Evolutionary conservation across 2,888 invertebrate species (phyloP), one percentile per base, ranked within the genome.

Genomic region (Coelinius sp.): DNA sequence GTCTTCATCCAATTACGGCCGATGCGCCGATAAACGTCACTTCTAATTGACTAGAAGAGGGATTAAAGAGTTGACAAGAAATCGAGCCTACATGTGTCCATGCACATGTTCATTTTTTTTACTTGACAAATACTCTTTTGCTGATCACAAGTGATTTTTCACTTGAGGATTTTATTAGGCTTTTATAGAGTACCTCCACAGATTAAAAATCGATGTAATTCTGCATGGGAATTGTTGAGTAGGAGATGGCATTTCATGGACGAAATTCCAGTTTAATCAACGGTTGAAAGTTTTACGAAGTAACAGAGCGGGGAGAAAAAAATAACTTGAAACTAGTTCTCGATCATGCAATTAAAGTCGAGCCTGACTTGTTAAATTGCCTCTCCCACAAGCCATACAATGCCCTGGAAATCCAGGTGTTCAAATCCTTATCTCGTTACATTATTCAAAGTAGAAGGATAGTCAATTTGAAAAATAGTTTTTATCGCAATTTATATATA

Each of bases 1-100:
- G 79, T 80, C 81, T 80, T 81, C 79, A 81, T 81, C 81, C 80
- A 81, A 81, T 81, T 81, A 81, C 74, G 75, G 66, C n/a, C 46
- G 70, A 68, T 78, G 77, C 76, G 70, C 73, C 73, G 75, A 66
- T 74, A 73, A 77, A 79, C 77, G 81, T 81, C 78, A 74, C 73
- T 77, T 79, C 75, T 81, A 79, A 81, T 80, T 76, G 81, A 76
- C 76, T 71, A 63, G 41, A 12, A 44, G 70, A 72, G 70, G 63
- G 31, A 71, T 63, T 67, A 53, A 64, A 69, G 25, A 2, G 17
- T 46, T 3, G 27, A 14, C 35, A 38, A 62, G 31, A 62, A 62
- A 46, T 14, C 1, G 44, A 46, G 4, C 14, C 17, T 17, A 46
- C 44, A 17, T 46, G 31, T 31, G 31, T 31, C 31, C 31, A 31